Base-by-base conservation (phyloP, 2,888 invertebrate species). In the Hydriomena furcata region DNA sequence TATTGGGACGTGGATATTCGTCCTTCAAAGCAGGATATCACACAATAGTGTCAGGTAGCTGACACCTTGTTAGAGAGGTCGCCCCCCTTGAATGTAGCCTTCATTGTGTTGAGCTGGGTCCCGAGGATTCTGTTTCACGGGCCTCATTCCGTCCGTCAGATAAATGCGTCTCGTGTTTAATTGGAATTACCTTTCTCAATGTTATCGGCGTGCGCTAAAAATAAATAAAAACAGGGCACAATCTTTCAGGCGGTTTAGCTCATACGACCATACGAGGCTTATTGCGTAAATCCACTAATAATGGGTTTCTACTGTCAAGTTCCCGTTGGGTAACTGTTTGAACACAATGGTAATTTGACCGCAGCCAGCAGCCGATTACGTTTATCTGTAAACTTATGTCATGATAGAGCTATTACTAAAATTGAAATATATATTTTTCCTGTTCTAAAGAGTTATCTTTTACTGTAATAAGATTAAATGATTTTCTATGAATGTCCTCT, bases 51-150 rank as follows among this genome's bases (percentile, higher is more conserved):
- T 86, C 85, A 81, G 84, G 79, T 87, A 80, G 70, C 79, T 73
- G 84, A 85, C 84, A 84, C 86, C 85, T 85, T 82, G 82, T 87
- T 87, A 85, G 76, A 71, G 73, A 74, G 76, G 76, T 71, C 72
- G 74, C 62, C 78, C 46, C 68, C 79, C 78, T 79, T 73, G 79
- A 78, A 78, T 76, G 67, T 74, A 75, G 72, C 76, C 79, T 73
- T 76, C 77, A 80, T 82, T 79, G 80, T 79, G 73, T 76, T 73
- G 81, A 80, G 79, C 70, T 71, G 82, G 82, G 82, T 81, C 78
- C 71, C 62, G 64, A 62, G 71, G 73, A 73, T 79, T 76, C 77
- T 73, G 80, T 84, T 84, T 76, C 80, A 79, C 77, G 77, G 70
- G 63, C 69, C 66, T 68, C 70, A 68, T 74, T 71, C 68, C 66